Conservation (phyloP, 2,113 vertebrate genomes). For the Limnothrissa miodon region DNA sequence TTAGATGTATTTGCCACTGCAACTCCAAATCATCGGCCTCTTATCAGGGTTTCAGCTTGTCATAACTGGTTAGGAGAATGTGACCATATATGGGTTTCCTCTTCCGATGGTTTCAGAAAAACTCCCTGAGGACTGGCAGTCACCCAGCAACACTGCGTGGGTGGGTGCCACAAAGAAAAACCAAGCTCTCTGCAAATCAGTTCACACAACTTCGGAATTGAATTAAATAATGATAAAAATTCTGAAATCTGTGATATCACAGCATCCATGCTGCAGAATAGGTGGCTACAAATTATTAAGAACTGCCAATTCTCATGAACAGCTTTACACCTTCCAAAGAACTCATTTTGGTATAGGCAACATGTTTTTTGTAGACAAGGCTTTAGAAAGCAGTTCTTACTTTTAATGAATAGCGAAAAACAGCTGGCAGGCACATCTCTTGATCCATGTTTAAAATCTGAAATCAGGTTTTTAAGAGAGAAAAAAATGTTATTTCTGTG, state of each 20-base stretch:
- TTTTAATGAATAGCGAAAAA: slow-evolving; percentile 77
- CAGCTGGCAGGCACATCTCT: slow-evolving; percentile 74
- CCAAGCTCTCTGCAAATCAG: slow-evolving; percentile 25
- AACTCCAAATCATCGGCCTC: slow-evolving; percentile 34
- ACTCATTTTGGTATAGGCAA: not conserved
- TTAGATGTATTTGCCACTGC: slow-evolving; percentile 31
- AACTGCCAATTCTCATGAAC: not conserved
- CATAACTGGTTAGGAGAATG: not conserved
- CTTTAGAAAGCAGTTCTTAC: slow-evolving; percentile 57
- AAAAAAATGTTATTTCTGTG: not conserved
- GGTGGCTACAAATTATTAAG: not conserved
- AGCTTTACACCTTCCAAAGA: not conserved
- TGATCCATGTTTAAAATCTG: slow-evolving; percentile 78
- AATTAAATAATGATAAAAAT: slow-evolving; percentile 30
- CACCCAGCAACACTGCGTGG: slow-evolving; percentile 38
- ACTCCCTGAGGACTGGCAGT: slow-evolving; percentile 27
- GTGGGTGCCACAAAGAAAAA: slow-evolving; percentile 30
- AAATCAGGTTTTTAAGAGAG: not conserved
- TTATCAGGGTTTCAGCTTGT: slow-evolving; percentile 27
- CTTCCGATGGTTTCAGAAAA: slow-evolving; percentile 43
- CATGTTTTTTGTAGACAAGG: not conserved
- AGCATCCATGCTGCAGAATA: not conserved
- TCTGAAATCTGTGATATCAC: not conserved
- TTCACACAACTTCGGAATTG: slow-evolving; percentile 24
- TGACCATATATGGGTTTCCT: slow-evolving; percentile 57